These are phyloP conservation scores for Chymomyza procnemis DNA, from an alignment of 2,888 invertebrate genomes.

Conservation along the genomic window DNA sequence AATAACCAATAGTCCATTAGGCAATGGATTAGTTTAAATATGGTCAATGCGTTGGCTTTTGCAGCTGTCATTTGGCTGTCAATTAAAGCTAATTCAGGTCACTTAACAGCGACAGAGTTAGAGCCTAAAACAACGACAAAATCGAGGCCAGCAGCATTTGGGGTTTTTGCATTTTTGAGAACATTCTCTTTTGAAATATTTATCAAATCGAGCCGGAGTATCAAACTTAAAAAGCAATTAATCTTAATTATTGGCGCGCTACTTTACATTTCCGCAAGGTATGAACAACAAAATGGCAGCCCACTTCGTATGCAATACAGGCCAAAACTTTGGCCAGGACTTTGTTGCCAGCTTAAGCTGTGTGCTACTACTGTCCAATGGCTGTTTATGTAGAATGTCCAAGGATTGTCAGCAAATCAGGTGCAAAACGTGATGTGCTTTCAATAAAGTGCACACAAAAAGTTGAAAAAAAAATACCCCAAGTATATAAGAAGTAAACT, in stretches of 20 bases:
- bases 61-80: conserved; percentile 15
- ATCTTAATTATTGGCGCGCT: conserved; percentile 59
- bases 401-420: conserved; percentile 72
- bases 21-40: background rate
- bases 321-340: conserved; percentile 28
- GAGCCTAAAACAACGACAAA: background rate
- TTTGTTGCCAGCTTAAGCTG: conserved; percentile 35
- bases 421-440: conserved; percentile 75
- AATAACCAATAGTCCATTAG: background rate
- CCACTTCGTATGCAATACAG: conserved; percentile 50
- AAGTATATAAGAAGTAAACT: conserved; percentile 43
- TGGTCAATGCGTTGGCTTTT: background rate
- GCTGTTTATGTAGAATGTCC: conserved; percentile 52
- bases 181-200: conserved; percentile 9
- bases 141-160: background rate
- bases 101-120: background rate
- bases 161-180: background rate
- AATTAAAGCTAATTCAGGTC: conserved; percentile 16
- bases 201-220: background rate
- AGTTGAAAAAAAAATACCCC: conserved; percentile 25
- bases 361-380: conserved; percentile 5
- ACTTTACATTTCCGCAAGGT: conserved; percentile 9
- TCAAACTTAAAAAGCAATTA: conserved; percentile 47
- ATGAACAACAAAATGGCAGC: conserved; percentile 12
- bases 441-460: conserved; percentile 61